Evolutionary conservation across 2,797 vertebrate genomes (phyloP), one percentile per base, ranked within the genome.

Genomic region (Delichon dasypus): DNA sequence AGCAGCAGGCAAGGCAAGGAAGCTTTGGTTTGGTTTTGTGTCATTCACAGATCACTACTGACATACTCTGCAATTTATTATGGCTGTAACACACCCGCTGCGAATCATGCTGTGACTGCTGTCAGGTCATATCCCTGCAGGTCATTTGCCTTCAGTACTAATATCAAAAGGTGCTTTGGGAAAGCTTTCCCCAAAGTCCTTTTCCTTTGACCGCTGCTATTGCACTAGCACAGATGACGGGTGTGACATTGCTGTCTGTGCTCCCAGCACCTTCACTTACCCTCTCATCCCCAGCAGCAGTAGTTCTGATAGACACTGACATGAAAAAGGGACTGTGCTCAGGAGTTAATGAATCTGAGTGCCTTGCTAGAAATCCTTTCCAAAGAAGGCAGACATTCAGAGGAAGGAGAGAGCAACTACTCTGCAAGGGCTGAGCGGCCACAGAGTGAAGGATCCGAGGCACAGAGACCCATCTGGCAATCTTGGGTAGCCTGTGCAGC

Each of bases 401-500:
- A 53, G 51, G 51, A 86, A 78, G 44, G 54, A 62, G 65, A 76
- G 44, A 47, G 45, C 36, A 32, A 7, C 61, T 32, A 7, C 80
- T 79, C 51, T 51, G 55, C 29, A 11, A 70, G 55, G 36, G 60
- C 66, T 65, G 55, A 65, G 77, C 1, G 0, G 38, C 60, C 13
- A 0, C n/a, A 20, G 80, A 75, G 83, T 0, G 0, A 34, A 70
- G 83, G 51, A 58, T 17, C 11, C 0, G 0, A 62, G 70, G 22
- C n/a, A 44, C 47, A 26, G 3, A 3, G 61, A 9, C 21, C 54
- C 71, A 73, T 68, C 55, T 60, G 55, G 88, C 71, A 77, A 15
- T 5, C 25, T 34, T 18, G 1, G 42, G 16, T 7, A 38, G 50
- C 36, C 62, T 84, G 44, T 54, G 60, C 76, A 78, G 79, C 44